Base-by-base conservation (phyloP, 2,797 vertebrate species). In the Epinephelus malabaricus region DNA sequence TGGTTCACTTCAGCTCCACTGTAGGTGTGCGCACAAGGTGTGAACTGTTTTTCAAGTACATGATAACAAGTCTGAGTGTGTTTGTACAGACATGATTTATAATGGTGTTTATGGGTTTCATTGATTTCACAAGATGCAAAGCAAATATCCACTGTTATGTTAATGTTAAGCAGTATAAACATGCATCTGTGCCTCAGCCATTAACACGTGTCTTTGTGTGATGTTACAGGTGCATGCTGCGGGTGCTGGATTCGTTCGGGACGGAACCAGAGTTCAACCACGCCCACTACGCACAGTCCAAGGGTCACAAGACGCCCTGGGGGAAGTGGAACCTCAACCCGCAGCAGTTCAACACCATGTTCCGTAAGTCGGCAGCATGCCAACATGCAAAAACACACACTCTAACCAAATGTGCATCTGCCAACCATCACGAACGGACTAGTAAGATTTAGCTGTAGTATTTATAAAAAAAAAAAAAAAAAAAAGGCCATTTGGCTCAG, bases 321-420 rank as follows among this genome's bases (percentile, higher is more conserved):
- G 98, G 98, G 54, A 99, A 99, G 93, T 99, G 98, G 98, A 99
- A 99, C 92, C 97, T 99, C 79, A 99, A 99, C 93, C 98, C 98
- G 0, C 98, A 99, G 84, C 98, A 99, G 92, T 99, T 99, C 91
- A 99, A 99, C 91, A 99, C 98, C 70, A 99, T 99, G 98, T 99
- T 99, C 87, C 98, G 98, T 99, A 96, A 98, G 98, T 98, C 61
- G 12, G 6, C 30, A 34, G 63, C 21, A 30, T 15, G 2, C 21
- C 58, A 53, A 40, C 58, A 77, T 69, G 60, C 76, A 13, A 23
- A 9, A 13, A 18, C 27, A 13, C 43, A 1, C 34, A 12, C 9
- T 17, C 17, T 54, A 3, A 21, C 18, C 5, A 13, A n/a, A 62
- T 43, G 6, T 12, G 12, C 51, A 40, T 47, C 61, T 65, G 13